These are phyloP conservation scores for Aphelenchoides bicaudatus DNA, from an alignment of 2,888 invertebrate genomes.

Conservation along the genomic window DNA sequence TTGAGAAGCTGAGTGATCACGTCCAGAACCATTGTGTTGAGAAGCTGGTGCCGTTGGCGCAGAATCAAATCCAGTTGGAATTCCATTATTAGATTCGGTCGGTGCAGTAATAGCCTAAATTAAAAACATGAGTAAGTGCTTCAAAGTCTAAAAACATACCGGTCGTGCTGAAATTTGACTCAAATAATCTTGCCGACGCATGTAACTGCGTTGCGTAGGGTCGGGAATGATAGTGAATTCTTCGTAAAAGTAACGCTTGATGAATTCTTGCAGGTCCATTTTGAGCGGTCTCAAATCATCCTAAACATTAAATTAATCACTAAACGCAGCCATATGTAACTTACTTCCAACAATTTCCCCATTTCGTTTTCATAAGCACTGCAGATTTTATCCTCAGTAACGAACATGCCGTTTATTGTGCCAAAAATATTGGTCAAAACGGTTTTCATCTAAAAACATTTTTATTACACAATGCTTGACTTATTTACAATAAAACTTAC, in stretches of 20 bases:
- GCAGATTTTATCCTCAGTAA: conserved; percentile 6
- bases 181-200: neutral
- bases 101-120: too few relatives aligned
- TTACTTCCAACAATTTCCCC: conserved; percentile 1
- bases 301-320: neutral
- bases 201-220: neutral
- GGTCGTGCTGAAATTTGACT: neutral
- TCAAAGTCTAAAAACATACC: too few relatives aligned
- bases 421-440: neutral
- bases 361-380: neutral
- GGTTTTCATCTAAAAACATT: conserved; percentile 16
- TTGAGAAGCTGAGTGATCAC: too few relatives aligned
- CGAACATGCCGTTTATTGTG: neutral
- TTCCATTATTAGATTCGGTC: too few relatives aligned
- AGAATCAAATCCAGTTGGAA: too few relatives aligned
- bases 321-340: neutral
- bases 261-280: neutral
- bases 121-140: too few relatives aligned
- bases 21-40: too few relatives aligned
- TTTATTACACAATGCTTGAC: too few relatives aligned
- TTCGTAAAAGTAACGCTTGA: neutral
- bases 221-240: conserved; percentile 6
- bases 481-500: too few relatives aligned
- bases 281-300: neutral
- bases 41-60: too few relatives aligned